Conservation (phyloP, 2,797 vertebrate species). For the Euthynnus affinis region DNA sequence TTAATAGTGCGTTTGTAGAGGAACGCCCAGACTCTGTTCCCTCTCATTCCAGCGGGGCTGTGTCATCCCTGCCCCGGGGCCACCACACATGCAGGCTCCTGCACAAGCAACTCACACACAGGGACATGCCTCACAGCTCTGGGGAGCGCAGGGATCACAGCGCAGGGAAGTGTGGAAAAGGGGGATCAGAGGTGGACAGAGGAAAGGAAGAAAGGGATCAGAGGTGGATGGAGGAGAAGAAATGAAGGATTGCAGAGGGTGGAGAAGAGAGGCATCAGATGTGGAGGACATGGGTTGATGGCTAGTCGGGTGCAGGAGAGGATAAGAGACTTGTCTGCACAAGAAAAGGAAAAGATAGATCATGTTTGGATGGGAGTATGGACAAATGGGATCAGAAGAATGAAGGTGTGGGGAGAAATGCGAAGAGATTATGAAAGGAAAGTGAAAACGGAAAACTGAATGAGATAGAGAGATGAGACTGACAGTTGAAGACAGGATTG, state of each 20-base stretch:
- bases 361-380: constrained; percentile 52
- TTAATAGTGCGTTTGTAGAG: constrained; percentile 90
- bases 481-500: not conserved
- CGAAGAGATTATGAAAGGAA: constrained; percentile 37
- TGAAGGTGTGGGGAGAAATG: constrained; percentile 49
- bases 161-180: constrained; percentile 73
- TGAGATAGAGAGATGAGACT: constrained; percentile 12
- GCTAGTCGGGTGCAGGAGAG: constrained; percentile 30
- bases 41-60: constrained; percentile 89
- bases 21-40: constrained; percentile 91
- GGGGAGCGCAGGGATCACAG: constrained; percentile 69
- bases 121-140: constrained; percentile 75
- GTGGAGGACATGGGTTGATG: constrained; percentile 39
- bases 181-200: constrained; percentile 78
- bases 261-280: constrained; percentile 47
- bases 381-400: constrained; percentile 47
- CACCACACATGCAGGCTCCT: constrained; percentile 85
- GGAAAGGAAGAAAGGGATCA: constrained; percentile 80
- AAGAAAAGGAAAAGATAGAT: constrained; percentile 65
- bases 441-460: constrained; percentile 47
- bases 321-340: constrained; percentile 55
- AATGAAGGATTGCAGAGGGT: constrained; percentile 71
- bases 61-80: constrained; percentile 89
- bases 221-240: constrained; percentile 75
- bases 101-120: constrained; percentile 80